Evolutionary conservation across 30 jellyfish, hydroid and myxozoan species (phyloP).

Genomic region (Aurelia coerulea): DNA sequence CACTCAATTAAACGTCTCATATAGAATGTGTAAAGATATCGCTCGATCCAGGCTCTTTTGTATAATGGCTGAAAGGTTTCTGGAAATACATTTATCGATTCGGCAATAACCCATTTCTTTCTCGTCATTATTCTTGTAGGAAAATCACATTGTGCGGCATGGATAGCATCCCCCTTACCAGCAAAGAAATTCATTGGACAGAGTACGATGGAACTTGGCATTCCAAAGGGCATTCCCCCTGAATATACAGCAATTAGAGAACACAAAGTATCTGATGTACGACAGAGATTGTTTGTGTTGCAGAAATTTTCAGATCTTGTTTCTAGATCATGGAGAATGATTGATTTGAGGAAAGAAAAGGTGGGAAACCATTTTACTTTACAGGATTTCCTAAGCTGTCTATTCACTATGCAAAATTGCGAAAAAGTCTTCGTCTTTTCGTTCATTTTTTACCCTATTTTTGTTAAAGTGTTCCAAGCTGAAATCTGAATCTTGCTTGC

Average conservation of each 20-base stretch:
- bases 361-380: not conserved
- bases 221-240: conserved; percentile 83
- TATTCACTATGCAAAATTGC: too few species aligned
- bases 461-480: too few species aligned
- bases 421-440: too few species aligned
- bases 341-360: conserved; percentile 37
- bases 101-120: too few species aligned
- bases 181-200: conserved; percentile 29
- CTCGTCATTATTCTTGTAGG: conserved; percentile 42
- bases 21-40: too few species aligned
- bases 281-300: conserved; percentile 68
- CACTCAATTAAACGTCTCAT: too few species aligned
- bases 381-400: too few species aligned
- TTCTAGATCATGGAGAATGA: conserved; percentile 72
- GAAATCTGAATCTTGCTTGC: too few species aligned
- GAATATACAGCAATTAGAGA: conserved; percentile 60
- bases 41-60: too few species aligned
- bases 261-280: conserved; percentile 38
- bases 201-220: conserved; percentile 43
- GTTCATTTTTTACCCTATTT: too few species aligned
- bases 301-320: conserved; percentile 75
- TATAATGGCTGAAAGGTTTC: too few species aligned
- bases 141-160: conserved; percentile 89
- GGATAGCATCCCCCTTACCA: conserved; percentile 72
- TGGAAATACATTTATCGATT: too few species aligned